Conservation (phyloP, 2,888 invertebrate species). For the Xanthorhoe designata region DNA sequence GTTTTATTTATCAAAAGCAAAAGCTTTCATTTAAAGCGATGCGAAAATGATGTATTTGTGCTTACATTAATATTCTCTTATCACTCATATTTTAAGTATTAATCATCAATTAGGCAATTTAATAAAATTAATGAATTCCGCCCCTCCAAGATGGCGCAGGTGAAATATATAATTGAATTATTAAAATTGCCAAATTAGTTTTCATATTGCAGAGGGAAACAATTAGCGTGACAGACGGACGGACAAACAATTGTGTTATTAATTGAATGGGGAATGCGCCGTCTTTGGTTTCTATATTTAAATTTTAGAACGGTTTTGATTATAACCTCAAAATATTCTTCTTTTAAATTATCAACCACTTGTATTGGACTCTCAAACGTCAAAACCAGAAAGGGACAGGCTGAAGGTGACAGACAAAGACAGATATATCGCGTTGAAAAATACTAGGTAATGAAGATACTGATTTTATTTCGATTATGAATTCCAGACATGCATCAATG, state of each 20-base stretch:
- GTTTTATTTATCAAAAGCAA: neutral
- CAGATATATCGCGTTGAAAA: too few relatives aligned
- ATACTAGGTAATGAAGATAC: too few relatives aligned
- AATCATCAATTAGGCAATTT: slow-evolving; percentile 41
- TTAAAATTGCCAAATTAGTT: slow-evolving; percentile 42
- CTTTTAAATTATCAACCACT: neutral
- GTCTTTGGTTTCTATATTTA: slow-evolving; percentile 20
- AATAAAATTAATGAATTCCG: slow-evolving; percentile 39
- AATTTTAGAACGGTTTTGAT: neutral
- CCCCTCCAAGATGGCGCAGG: slow-evolving; percentile 39
- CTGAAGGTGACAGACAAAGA: neutral
- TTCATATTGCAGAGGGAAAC: slow-evolving; percentile 40
- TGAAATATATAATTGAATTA: slow-evolving; percentile 43
- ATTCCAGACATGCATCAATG: too few relatives aligned
- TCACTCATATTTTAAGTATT: slow-evolving; percentile 37
- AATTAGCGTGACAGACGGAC: slow-evolving; percentile 43
- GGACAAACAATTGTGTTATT: slow-evolving; percentile 40
- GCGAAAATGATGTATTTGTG: neutral
- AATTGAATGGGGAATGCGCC: slow-evolving; percentile 38
- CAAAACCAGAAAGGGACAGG: neutral
- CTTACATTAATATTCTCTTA: slow-evolving; percentile 28
- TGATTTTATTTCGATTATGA: too few relatives aligned
- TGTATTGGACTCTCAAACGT: neutral
- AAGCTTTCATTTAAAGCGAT: neutral
- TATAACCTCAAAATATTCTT: slow-evolving; percentile 19